Conservation (phyloP, 1,140 invertebrate genomes). For the Heliconius congener region DNA sequence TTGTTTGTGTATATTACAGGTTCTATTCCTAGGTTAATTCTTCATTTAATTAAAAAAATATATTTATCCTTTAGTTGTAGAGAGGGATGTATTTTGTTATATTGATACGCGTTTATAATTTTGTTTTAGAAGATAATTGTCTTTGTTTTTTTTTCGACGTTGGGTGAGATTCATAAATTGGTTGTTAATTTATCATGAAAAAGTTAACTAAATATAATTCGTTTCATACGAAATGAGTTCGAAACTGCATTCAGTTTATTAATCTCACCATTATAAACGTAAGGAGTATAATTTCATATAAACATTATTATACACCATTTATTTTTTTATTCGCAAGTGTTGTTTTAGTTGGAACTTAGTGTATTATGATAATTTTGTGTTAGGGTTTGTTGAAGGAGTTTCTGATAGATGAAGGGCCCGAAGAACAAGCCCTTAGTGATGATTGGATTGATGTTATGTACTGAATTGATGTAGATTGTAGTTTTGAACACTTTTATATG, state of each 20-base stretch:
- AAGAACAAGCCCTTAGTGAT: background rate
- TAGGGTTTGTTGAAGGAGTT: constrained; percentile 5
- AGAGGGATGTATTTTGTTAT: background rate
- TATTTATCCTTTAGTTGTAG: constrained; percentile 19
- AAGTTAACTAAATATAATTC: background rate
- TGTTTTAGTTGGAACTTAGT: constrained; percentile 30
- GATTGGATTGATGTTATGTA: constrained; percentile 15
- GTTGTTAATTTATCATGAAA: background rate
- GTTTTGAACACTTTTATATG: constrained; percentile 26
- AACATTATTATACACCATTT: constrained; percentile 13
- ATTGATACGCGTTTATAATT: constrained; percentile 5
- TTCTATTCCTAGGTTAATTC: constrained; percentile 40
- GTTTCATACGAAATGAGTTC: background rate
- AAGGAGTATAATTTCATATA: constrained; percentile 1
- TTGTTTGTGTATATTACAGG: constrained; percentile 45
- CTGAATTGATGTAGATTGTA: constrained; percentile 26
- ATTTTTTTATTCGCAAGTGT: constrained; percentile 32
- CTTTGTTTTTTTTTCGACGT: background rate
- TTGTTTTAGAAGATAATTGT: constrained; percentile 4
- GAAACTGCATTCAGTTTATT: background rate
- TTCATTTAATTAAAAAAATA: constrained; percentile 30
- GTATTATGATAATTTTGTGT: constrained; percentile 1
- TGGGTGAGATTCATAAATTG: background rate
- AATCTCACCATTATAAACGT: background rate
- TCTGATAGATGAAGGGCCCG: background rate